Evolutionary conservation across 1,140 invertebrate species (phyloP).

Genomic region (Proales similis): DNA sequence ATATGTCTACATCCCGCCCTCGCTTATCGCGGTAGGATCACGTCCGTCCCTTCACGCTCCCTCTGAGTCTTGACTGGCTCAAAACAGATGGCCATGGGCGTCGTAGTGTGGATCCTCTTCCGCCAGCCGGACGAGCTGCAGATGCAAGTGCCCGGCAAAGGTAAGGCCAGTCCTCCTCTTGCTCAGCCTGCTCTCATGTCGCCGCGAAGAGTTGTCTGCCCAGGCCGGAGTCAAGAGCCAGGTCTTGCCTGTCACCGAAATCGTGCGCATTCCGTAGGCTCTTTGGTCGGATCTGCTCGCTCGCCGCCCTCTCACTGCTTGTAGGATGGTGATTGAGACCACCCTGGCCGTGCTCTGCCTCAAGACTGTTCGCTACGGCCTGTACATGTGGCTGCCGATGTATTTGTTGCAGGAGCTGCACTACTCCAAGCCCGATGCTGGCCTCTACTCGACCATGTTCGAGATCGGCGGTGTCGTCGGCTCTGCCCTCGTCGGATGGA

Average conservation of each 20-base stretch:
- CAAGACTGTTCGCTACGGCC: constrained; percentile 57
- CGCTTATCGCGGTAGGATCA: constrained; percentile 49
- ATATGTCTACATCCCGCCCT: constrained; percentile 50
- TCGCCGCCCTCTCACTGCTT: neutral
- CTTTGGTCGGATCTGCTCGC: neutral
- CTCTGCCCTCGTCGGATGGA: constrained; percentile 53
- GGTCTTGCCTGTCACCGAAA: no score
- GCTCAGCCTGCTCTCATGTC: no score
- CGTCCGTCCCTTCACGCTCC: constrained; percentile 3
- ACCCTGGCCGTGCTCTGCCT: constrained; percentile 55
- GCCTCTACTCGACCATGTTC: constrained; percentile 56
- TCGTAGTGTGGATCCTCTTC: constrained; percentile 49
- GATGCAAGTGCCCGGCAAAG: constrained; percentile 50
- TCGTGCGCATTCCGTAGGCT: constrained; percentile 44
- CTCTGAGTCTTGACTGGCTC: constrained; percentile 13
- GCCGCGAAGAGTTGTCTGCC: no score
- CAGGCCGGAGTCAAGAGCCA: no score
- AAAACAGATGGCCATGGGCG: constrained; percentile 44
- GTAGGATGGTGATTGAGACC: constrained; percentile 54
- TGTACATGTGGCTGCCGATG: constrained; percentile 58
- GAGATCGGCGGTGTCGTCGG: constrained; percentile 57
- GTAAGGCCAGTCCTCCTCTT: constrained; percentile 40
- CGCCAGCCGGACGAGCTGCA: constrained; percentile 49
- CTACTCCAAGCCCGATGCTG: constrained; percentile 53
- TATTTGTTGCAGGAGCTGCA: constrained; percentile 54